A percentile compares a stretch with the other conserved stretches of the same genome.
These are phyloP conservation scores for Netelia melanura DNA, from an alignment of 2,888 invertebrate species.

Conservation along the genomic window DNA sequence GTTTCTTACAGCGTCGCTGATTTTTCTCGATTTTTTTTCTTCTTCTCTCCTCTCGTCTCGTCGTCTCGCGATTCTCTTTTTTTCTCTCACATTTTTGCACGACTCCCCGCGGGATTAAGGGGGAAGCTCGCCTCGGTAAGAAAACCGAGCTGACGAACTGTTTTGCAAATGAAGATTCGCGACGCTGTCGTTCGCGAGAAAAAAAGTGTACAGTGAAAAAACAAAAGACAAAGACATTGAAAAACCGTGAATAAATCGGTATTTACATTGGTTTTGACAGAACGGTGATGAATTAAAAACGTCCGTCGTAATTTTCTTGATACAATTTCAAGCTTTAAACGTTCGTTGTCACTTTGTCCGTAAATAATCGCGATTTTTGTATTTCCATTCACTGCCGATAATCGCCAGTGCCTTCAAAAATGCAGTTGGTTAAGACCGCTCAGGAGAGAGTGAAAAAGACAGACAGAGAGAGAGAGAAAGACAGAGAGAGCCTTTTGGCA, in stretches of 20 bases:
- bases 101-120: slow-evolving; percentile 54
- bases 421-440: slow-evolving; percentile 11
- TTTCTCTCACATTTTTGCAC: slow-evolving; percentile 54
- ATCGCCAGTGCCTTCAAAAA: slow-evolving; percentile 14
- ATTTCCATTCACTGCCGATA: not conserved
- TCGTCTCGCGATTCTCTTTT: slow-evolving; percentile 4
- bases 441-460: not conserved
- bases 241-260: too few species aligned
- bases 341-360: too few species aligned
- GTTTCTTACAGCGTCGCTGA: slow-evolving; percentile 70
- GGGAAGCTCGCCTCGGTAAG: slow-evolving; percentile 30
- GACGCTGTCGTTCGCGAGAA: slow-evolving; percentile 23
- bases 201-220: not conserved
- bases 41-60: not conserved
- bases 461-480: slow-evolving; percentile 37
- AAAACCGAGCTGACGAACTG: slow-evolving; percentile 63
- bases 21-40: slow-evolving; percentile 51
- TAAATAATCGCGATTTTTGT: too few species aligned
- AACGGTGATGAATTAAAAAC: too few species aligned
- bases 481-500: slow-evolving; percentile 52
- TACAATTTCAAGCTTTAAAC: too few species aligned
- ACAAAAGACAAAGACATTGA: not conserved
- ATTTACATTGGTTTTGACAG: too few species aligned
- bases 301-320: too few species aligned
- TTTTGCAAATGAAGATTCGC: slow-evolving; percentile 65